Evolutionary conservation across 2,797 vertebrate species (phyloP), one percentile per base, ranked within the genome.

Genomic region (Crax fasciolata): DNA sequence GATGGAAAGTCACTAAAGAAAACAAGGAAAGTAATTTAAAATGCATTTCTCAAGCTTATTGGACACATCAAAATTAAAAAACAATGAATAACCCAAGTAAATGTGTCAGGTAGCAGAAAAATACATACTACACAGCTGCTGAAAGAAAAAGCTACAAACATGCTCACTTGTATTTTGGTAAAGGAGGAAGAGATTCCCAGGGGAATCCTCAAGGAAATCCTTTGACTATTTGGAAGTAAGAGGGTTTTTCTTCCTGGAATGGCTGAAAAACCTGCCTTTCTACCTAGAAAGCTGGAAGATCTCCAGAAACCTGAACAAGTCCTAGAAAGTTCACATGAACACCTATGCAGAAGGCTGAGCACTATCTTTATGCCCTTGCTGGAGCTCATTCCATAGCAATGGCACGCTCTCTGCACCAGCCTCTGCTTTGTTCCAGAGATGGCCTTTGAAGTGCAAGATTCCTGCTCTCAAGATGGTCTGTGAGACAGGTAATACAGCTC

Each of bases 241-340:
- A 90, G 32, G n/a, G 16, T 38, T 93, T 61, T 39, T 79, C 52
- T 73, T 55, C 24, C 48, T 81, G 38, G 54, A 87, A 67, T 11
- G 12, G 46, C 55, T 94, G 92, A 88, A 97, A 92, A 96, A 92
- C 94, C 87, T 79, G 92, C 91, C 74, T 77, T 92, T 96, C 95
- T 90, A 89, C 92, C 94, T 91, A 88, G 77, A 96, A 91, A 87
- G 80, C 91, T 93, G 91, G 76, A 94, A 87, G 59, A 84, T 79
- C 27, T 80, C 52, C 93, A 94, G 85, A 65, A 93, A 93, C n/a
- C 89, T n/a, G 30, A 85, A 61, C 68, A 66, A 91, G 55, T 73
- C 91, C 85, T 89, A 52, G 55, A 81, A 73, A 70, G 73, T 89
- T 87, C 75, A 79, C 84, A 83, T 78, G 38, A 96, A 63, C 73